Evolutionary conservation across 2,113 vertebrate genomes (phyloP).

Genomic region (Tympanuchus pallidicinctus): DNA sequence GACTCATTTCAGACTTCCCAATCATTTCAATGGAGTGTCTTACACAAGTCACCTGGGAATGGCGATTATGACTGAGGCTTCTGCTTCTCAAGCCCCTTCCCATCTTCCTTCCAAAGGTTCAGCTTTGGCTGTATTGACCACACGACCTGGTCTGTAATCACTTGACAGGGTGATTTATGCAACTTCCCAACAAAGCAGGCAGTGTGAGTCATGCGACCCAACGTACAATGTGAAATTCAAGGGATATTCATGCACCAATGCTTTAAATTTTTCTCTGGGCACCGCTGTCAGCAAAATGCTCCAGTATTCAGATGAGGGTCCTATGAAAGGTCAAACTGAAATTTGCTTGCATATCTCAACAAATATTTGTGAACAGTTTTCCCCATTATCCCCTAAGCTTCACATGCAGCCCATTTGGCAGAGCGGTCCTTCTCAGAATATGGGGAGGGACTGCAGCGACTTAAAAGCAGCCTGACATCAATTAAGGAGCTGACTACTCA

Average conservation of each 20-base stretch:
- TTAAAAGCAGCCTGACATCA: conserved; percentile 12
- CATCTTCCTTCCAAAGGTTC: not conserved
- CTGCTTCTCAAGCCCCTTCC: not conserved
- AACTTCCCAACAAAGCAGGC: conserved; percentile 4
- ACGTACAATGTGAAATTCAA: not conserved
- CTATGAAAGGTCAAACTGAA: conserved; percentile 13
- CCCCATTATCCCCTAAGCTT: conserved; percentile 2
- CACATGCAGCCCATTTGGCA: not conserved
- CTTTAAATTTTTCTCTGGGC: conserved; percentile 27
- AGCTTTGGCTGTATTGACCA: not conserved
- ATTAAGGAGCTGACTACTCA: conserved; percentile 59
- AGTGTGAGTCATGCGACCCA: not conserved
- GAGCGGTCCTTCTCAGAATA: not conserved
- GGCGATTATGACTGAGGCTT: not conserved
- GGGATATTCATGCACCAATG: not conserved
- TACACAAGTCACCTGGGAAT: not conserved
- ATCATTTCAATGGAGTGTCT: not conserved
- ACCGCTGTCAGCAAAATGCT: not conserved
- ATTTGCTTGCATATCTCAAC: conserved; percentile 21
- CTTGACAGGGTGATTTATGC: not conserved
- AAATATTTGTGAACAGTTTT: conserved; percentile 57
- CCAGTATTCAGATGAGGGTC: conserved; percentile 28
- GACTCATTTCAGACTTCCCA: not conserved
- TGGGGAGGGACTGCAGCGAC: not conserved
- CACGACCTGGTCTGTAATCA: not conserved